Evolutionary conservation across 2,113 vertebrate genomes (phyloP).

Genomic region (Bambusicola thoracicus): DNA sequence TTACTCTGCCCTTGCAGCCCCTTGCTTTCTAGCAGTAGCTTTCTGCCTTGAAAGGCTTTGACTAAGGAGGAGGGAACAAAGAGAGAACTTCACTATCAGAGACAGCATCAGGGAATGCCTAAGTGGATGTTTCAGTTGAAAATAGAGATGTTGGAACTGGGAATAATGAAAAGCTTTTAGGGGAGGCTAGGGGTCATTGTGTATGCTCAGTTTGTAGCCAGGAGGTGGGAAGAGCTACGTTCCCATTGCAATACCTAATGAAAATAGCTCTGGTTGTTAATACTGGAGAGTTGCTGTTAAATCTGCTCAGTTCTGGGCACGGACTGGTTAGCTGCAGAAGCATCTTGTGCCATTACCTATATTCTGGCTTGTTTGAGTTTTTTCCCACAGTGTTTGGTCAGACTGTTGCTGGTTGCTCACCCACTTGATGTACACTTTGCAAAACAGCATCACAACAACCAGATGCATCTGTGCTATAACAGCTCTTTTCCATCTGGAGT

Average conservation of each 20-base stretch:
- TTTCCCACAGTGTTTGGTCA: neutral
- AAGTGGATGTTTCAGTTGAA: neutral
- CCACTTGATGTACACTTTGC: neutral
- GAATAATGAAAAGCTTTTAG: neutral
- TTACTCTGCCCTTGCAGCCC: neutral
- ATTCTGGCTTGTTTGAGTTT: neutral
- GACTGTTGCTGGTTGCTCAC: neutral
- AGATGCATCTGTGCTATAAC: neutral
- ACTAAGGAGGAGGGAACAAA: neutral
- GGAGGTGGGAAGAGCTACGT: neutral
- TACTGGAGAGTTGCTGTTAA: neutral
- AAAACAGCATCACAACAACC: neutral
- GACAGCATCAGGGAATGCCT: neutral
- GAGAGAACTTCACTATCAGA: neutral
- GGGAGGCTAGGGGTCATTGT: neutral
- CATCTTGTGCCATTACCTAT: neutral
- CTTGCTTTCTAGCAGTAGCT: neutral
- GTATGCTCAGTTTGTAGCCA: neutral
- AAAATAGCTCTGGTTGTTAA: neutral
- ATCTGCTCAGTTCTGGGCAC: neutral
- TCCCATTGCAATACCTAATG: neutral
- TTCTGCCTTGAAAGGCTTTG: neutral
- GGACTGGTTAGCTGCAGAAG: neutral
- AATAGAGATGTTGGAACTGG: neutral
- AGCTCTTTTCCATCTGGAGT: neutral